Base-by-base conservation (phyloP, 30 jellyfish, hydroid and myxozoan species). In the Nemopilema nomurai region DNA sequence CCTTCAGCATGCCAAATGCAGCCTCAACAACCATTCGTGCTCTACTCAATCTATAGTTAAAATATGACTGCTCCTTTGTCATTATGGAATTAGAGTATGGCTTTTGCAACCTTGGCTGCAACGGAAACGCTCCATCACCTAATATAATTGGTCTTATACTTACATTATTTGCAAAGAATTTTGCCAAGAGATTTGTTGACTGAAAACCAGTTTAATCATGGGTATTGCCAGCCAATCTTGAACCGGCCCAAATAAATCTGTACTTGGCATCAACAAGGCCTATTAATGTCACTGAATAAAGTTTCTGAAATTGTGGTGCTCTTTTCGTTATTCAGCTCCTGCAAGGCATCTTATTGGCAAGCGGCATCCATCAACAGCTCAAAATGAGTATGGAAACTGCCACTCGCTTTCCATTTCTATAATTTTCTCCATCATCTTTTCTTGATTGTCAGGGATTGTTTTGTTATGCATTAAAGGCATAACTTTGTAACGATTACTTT, bases 201-300 rank as follows among this genome's bases (percentile, higher is more conserved):
- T 85, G 89, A 18, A 85, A 49, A 62, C 31, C 0, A 16, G 76
- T 75, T 29, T 89, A 85, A 51, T 75, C 94, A 66, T 85, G 94
- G 57, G 90, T 85, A 57, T 85, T 85, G 8, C 90, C 84, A 31
- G 94, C 74, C 69, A 74, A 84, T 9, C 94, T 77, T 32, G 77
- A 74, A n/a, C 77, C 50, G 20, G 94, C 94, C 94, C 90, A 85
- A n/a, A 85, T 82, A 67, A 85, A 85, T 20, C 93, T 70, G 74
- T 84, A 84, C 21, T 62, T 72, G 25, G 89, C 93, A 84, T 84
- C 93, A 74, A 84, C 88, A 24, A 84, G 53, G 29, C 75, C 93
- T 89, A 84, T 71, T 23, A 84, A 69, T 25, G 74, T 50, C 8
- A 74, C 18, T 16, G 89, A 72, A 72, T 83, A 83, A 71, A 72